A percentile compares a stretch with the other conserved stretches of the same genome.
These are phyloP conservation scores for Sinella curviseta DNA, from an alignment of 1,140 invertebrate species.

Conservation along the genomic window DNA sequence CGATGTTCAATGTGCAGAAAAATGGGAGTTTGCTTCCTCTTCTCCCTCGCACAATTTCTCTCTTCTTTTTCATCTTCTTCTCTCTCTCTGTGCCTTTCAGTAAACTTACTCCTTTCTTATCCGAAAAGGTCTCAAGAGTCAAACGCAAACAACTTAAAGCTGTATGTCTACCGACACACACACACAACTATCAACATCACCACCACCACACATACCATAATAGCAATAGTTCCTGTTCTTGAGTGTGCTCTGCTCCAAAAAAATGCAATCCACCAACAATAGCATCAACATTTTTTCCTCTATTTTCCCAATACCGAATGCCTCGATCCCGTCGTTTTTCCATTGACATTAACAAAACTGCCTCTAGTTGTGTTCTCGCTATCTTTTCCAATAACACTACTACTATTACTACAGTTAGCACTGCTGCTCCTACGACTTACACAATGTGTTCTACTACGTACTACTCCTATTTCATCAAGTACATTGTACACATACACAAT, in stretches of 20 bases:
- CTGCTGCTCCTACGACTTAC: background rate
- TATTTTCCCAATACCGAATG: background rate
- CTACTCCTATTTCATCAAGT: no score
- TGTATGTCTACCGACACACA: background rate
- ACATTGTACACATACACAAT: no score
- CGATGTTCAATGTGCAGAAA: constrained; percentile 1
- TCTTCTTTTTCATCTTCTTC: background rate
- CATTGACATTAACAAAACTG: constrained; percentile 11
- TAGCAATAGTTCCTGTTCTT: background rate
- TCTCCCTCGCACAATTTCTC: background rate
- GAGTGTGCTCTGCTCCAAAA: no score
- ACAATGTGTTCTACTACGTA: background rate
- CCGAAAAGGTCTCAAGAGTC: constrained; percentile 24
- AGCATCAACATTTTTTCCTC: background rate
- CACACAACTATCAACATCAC: background rate
- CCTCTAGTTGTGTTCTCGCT: background rate
- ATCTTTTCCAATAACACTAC: background rate
- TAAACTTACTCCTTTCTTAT: background rate
- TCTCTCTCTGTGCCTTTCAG: background rate
- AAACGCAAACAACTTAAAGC: constrained; percentile 17
- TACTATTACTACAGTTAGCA: background rate
- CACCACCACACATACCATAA: background rate
- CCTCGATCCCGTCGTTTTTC: background rate
- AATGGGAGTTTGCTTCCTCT: constrained; percentile 25
- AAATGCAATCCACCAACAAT: background rate